Conservation (phyloP, 2,797 vertebrate species). For the Acanthornis magna region DNA sequence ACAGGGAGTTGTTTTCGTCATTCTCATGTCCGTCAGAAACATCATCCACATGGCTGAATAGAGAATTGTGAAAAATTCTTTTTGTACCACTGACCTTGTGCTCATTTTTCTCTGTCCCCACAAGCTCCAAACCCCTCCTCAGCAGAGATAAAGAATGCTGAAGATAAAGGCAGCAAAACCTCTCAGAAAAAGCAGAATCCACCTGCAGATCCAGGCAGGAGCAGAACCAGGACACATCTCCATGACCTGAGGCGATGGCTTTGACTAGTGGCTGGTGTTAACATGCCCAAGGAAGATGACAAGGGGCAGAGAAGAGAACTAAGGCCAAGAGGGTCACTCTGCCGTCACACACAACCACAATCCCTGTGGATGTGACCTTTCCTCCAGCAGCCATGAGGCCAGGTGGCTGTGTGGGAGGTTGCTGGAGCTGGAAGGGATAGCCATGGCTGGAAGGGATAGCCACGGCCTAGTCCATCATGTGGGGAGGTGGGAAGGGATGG, state of each 20-base stretch:
- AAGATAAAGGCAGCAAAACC: not conserved
- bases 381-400: fast-evolving
- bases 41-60: not conserved
- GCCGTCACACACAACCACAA: not conserved
- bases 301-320: not conserved
- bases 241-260: not conserved
- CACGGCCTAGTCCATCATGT: not conserved
- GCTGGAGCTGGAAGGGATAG: not conserved
- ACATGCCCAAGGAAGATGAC: not conserved
- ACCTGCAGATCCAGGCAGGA: not conserved
- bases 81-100: not conserved
- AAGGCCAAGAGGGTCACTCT: not conserved
- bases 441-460: not conserved
- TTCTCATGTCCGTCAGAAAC: not conserved
- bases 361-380: not conserved
- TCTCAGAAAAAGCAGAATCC: not conserved
- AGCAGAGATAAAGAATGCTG: fast-evolving
- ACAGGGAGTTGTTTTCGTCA: not conserved
- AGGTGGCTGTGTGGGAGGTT: not conserved
- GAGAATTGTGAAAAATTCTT: not conserved
- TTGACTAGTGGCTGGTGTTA: not conserved
- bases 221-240: not conserved
- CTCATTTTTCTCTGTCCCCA: not conserved
- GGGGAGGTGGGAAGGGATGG: not conserved
- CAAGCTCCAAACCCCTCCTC: not conserved